A percentile compares a stretch with the other conserved stretches of the same genome.
Conservation (phyloP, 2,797 vertebrate genomes). For the Pangasius macronema region DNA sequence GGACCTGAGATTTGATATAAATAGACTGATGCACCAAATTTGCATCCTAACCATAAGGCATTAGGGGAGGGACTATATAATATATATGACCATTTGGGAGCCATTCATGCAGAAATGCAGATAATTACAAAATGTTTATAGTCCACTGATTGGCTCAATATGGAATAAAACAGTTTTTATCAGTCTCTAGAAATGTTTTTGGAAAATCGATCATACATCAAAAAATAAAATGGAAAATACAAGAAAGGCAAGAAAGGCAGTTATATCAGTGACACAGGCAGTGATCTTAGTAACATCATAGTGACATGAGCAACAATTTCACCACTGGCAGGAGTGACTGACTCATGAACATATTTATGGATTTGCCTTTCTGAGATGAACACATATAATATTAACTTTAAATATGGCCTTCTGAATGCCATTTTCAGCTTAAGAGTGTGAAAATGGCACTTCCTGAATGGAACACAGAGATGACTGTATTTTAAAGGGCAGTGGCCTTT, state of each 20-base stretch:
- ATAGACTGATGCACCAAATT: not conserved
- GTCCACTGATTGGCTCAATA: not conserved
- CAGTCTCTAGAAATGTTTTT: not conserved
- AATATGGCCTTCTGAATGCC: not conserved
- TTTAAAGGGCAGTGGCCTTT: not conserved
- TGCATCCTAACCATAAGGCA: not conserved
- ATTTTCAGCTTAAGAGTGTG: not conserved
- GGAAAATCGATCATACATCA: not conserved
- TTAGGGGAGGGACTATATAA: not conserved
- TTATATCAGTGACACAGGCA: not conserved
- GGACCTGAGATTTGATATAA: not conserved
- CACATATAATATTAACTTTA: not conserved
- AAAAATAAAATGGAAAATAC: not conserved
- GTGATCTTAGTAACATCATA: not conserved
- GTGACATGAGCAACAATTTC: not conserved
- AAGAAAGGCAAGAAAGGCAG: not conserved
- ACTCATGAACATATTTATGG: not conserved
- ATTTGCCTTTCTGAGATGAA: not conserved
- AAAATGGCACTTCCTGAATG: not conserved
- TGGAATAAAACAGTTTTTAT: not conserved
- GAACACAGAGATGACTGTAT: slow-evolving; percentile 7
- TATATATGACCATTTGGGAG: not conserved
- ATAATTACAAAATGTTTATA: not conserved
- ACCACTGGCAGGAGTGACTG: not conserved
- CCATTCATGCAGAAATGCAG: not conserved